Percentiles rank a stretch among this genome's conserved stretches.
These are phyloP conservation scores for Altica lythri DNA, from an alignment of 2,888 invertebrate species.

Conservation along the genomic window DNA sequence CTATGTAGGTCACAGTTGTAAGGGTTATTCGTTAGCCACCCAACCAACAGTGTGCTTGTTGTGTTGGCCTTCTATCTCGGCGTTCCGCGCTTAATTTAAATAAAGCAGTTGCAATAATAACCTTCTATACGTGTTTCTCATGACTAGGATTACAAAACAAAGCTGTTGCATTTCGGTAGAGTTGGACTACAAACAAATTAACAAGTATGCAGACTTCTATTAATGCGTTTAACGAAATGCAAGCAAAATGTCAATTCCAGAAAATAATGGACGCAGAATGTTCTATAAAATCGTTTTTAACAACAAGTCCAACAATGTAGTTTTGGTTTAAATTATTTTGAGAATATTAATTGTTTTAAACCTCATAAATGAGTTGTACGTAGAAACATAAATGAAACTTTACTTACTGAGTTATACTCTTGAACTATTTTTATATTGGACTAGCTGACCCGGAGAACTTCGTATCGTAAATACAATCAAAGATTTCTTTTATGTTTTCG, in stretches of 20 bases:
- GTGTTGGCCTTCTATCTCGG: constrained; percentile 19
- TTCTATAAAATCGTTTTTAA: neutral
- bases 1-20: constrained; percentile 16
- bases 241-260: constrained; percentile 24
- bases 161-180: constrained; percentile 27
- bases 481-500: no score
- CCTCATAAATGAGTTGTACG: no score
- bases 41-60: neutral
- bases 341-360: no score
- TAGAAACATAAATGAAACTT: no score
- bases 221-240: constrained; percentile 24
- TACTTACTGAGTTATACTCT: no score
- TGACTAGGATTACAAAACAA: constrained; percentile 35
- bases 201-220: constrained; percentile 28
- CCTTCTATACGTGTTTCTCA: constrained; percentile 32
- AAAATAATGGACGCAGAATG: constrained; percentile 15
- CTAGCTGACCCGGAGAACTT: no score
- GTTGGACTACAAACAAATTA: constrained; percentile 30
- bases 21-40: constrained; percentile 12
- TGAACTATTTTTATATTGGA: no score
- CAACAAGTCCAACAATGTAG: neutral
- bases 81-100: constrained; percentile 35
- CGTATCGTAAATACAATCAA: no score
- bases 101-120: constrained; percentile 40
- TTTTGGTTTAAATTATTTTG: no score